Conservation (phyloP, 2,888 invertebrate species). For the Zele albiditarsus region DNA sequence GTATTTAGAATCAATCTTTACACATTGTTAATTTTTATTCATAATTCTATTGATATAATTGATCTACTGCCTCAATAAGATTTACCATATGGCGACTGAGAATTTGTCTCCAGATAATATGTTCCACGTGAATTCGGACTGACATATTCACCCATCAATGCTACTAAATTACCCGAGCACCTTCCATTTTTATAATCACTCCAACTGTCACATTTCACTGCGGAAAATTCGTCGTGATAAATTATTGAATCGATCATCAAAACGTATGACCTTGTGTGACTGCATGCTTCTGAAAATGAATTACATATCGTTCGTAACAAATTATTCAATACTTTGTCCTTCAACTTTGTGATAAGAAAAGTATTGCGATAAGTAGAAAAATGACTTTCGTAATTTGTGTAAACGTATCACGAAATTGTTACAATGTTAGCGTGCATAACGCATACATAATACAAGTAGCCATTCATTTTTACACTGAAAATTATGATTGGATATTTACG, state of each 20-base stretch:
- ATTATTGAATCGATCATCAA: conserved; percentile 80
- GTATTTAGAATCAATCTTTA: no score
- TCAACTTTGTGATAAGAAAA: neutral
- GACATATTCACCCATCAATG: conserved; percentile 77
- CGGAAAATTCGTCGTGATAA: conserved; percentile 74
- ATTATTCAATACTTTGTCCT: no score
- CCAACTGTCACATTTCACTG: conserved; percentile 77
- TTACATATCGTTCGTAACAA: no score
- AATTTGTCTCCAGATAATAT: conserved; percentile 78
- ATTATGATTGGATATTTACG: conserved; percentile 52
- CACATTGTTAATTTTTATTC: no score
- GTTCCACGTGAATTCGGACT: conserved; percentile 73
- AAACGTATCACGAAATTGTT: no score
- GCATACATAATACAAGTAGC: no score
- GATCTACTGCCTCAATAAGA: no score
- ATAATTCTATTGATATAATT: no score
- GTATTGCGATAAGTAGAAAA: conserved; percentile 29
- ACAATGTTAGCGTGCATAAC: neutral
- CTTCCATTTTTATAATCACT: conserved; percentile 71
- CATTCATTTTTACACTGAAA: no score
- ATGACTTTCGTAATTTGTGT: neutral
- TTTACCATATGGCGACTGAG: conserved; percentile 76
- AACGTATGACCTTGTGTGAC: conserved; percentile 79
- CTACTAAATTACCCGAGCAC: conserved; percentile 64
- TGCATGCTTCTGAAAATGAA: conserved; percentile 77